Evolutionary conservation across 2,113 vertebrate species (phyloP).

Genomic region (Vulpes ferrilata): DNA sequence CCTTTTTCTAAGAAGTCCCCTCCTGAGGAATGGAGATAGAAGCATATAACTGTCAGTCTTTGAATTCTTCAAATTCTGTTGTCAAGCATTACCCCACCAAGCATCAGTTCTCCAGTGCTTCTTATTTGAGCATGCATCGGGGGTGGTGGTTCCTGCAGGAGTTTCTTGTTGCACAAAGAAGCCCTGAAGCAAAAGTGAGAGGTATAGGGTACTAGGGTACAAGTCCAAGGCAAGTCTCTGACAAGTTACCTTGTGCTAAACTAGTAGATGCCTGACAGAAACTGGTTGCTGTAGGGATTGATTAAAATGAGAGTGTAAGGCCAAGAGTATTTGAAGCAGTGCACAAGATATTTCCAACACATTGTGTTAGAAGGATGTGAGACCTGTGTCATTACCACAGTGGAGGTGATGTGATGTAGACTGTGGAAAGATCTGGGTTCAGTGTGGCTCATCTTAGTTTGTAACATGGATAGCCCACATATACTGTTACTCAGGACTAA

Average conservation of each 20-base stretch:
- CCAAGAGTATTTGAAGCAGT: slow-evolving; percentile 11
- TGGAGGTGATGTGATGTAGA: neutral
- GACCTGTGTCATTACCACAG: neutral
- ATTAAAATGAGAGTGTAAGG: neutral
- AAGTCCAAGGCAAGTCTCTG: neutral
- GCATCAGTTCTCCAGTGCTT: neutral
- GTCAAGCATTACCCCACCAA: neutral
- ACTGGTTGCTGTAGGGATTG: neutral
- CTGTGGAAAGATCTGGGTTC: neutral
- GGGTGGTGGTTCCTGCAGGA: neutral
- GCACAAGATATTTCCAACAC: neutral
- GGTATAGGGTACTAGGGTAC: neutral
- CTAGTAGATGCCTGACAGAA: neutral
- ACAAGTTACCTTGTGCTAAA: neutral
- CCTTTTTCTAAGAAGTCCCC: neutral
- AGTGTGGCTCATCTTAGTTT: neutral
- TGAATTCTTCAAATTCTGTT: neutral
- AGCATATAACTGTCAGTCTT: neutral
- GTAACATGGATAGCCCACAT: neutral
- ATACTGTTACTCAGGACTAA: neutral
- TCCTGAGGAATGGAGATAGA: neutral
- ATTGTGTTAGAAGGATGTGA: neutral
- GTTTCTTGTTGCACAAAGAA: neutral
- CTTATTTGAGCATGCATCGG: neutral
- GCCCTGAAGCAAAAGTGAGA: neutral